Evolutionary conservation across 37 sponge, comb jelly and placozoan species (phyloP), one percentile per base, ranked within the genome.

Genomic region (Lycopodina hypogea): DNA sequence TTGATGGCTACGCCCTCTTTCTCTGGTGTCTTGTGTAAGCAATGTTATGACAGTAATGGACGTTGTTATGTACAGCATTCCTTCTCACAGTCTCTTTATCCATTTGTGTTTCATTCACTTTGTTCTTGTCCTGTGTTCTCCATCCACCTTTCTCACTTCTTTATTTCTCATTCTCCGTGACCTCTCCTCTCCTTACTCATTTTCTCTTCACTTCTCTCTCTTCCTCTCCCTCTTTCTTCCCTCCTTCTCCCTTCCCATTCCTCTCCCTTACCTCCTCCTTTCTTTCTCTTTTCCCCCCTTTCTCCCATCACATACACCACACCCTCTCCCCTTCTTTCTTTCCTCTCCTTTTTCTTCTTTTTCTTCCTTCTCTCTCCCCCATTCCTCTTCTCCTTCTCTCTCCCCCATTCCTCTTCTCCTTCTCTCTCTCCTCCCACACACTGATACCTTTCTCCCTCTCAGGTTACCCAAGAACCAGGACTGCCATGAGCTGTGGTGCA

Each of bases 401-500:
- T 32, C 12, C 35, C 66, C 35, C 32, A 9, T 22, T 28, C 35
- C 35, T 35, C 23, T 22, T 60, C 24, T 28, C 24, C 24, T 6
- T 60, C 61, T 17, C 23, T 22, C 24, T 6, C 24, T 60, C 61
- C 24, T 28, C 24, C 23, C 24, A 23, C 61, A 7, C 61, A 7
- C 61, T 6, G 1, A 14, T 33, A 9, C 35, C 23, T 40, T 23
- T 50, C 26, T 18, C 24, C 37, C 48, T 61, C 57, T n/a, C 68
- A 94, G 92, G 59, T 80, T 93, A 18, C 97, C 95, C 22, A 89
- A 83, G 67, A 42, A 75, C 52, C 98, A 97, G 69, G 98, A 97
- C 80, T 97, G 98, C 53, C 98, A 97, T 63, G 98, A 97, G 71
- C 84, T 97, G 91, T 97, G 96, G 98, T 83, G 83, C 41, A 95